Percentiles rank a stretch among this genome's conserved stretches.
Conservation (phyloP, 64 coral and sea anemone species). For the Stichodactyla helianthus region DNA sequence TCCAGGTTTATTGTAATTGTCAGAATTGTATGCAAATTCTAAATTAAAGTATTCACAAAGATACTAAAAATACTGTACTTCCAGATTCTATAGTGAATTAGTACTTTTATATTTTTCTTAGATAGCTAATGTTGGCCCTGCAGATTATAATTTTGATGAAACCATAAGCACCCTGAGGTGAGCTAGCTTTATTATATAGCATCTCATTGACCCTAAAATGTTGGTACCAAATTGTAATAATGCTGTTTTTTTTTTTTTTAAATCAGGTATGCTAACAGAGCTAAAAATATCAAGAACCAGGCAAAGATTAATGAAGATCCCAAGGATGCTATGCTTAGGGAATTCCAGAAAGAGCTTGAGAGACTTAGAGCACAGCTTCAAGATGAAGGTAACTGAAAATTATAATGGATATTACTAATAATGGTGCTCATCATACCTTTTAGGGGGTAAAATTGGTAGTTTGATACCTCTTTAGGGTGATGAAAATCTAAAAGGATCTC, state of each 20-base stretch:
- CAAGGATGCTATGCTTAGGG: slow-evolving; percentile 97
- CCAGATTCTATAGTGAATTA: neutral
- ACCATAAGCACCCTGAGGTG: slow-evolving; percentile 95
- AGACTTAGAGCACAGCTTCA: slow-evolving; percentile 78
- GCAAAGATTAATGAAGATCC: slow-evolving; percentile 99
- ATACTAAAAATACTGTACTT: neutral
- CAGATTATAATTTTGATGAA: slow-evolving; percentile 99
- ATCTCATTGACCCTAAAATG: neutral
- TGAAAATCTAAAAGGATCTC: too few relatives aligned
- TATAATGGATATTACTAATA: neutral
- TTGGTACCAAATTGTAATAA: too few relatives aligned
- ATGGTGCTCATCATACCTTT: too few relatives aligned
- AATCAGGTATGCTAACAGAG: slow-evolving; percentile 83
- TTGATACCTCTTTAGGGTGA: too few relatives aligned
- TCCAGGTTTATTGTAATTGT: too few relatives aligned
- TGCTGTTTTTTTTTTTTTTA: neutral
- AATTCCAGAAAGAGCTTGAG: slow-evolving; percentile 98
- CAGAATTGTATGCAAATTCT: too few relatives aligned
- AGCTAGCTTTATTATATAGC: neutral
- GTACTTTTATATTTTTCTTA: slow-evolving; percentile 10
- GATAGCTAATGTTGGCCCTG: slow-evolving; percentile 99
- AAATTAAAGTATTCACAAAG: too few relatives aligned
- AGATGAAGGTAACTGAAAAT: slow-evolving; percentile 45
- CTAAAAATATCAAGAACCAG: slow-evolving; percentile 99
- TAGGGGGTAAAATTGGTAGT: too few relatives aligned